Percentiles rank a stretch among this genome's conserved stretches.
These are phyloP conservation scores for Timandra comae DNA, from an alignment of 2,888 invertebrate species.

Conservation along the genomic window DNA sequence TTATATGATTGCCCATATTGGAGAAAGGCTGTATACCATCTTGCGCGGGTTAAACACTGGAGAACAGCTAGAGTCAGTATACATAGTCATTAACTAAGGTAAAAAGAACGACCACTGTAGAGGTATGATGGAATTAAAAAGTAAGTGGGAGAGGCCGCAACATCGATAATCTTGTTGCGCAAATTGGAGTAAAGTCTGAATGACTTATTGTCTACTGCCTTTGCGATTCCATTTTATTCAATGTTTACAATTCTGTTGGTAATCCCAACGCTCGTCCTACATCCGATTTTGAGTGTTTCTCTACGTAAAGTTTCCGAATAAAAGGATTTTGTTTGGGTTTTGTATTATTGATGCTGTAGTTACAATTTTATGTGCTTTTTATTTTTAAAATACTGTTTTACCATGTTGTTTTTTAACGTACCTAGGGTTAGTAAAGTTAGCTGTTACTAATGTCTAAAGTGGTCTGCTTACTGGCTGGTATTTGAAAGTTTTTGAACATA, in stretches of 20 bases:
- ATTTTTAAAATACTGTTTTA: not conserved
- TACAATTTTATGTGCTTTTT: not conserved
- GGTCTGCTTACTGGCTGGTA: no score
- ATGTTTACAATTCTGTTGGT: constrained; percentile 20
- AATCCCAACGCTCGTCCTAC: constrained; percentile 12
- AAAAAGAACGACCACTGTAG: constrained; percentile 9
- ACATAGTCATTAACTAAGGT: no score
- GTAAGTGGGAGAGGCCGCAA: no score
- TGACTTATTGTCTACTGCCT: constrained; percentile 23
- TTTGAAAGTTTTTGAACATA: no score
- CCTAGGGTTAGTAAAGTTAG: no score
- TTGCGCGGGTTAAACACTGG: no score
- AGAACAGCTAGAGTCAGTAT: no score
- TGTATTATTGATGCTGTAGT: not conserved
- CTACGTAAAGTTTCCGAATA: constrained; percentile 1
- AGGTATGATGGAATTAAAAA: constrained; percentile 14
- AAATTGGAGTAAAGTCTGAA: constrained; percentile 25
- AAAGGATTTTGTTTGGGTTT: not conserved
- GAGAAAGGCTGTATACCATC: no score
- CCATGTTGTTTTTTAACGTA: not conserved
- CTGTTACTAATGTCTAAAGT: no score
- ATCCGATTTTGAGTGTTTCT: constrained; percentile 7
- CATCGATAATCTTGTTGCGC: constrained; percentile 24
- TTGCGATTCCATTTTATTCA: constrained; percentile 20
- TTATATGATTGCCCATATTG: no score